These are phyloP conservation scores for Artemia franciscana DNA, from an alignment of 1,140 invertebrate species.

Conservation along the genomic window DNA sequence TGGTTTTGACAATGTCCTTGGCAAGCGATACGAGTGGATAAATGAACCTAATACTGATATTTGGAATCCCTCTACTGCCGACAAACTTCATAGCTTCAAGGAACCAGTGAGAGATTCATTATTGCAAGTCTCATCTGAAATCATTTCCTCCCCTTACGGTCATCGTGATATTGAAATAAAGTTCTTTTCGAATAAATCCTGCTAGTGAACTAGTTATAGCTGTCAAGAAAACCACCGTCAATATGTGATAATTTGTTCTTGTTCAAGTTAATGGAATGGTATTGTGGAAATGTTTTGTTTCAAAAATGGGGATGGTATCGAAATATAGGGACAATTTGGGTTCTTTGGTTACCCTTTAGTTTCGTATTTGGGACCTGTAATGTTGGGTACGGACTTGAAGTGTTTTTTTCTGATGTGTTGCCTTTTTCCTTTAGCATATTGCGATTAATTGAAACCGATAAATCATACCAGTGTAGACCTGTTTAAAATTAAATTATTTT, in stretches of 20 bases:
- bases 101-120: too few relatives aligned
- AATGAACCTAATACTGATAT: not conserved
- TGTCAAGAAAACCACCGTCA: not conserved
- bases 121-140: constrained; percentile 46
- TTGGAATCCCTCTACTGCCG: not conserved
- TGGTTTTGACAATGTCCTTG: constrained; percentile 18
- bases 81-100: too few relatives aligned
- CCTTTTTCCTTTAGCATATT: too few relatives aligned
- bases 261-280: not conserved
- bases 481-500: too few relatives aligned
- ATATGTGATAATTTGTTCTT: not conserved
- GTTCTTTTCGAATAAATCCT: constrained; percentile 23
- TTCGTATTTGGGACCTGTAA: too few relatives aligned
- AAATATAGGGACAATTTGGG: too few relatives aligned
- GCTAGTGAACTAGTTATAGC: not conserved
- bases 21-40: not conserved
- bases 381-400: too few relatives aligned
- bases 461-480: too few relatives aligned
- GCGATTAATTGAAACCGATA: too few relatives aligned
- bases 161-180: constrained; percentile 51
- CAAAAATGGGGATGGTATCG: too few relatives aligned
- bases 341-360: too few relatives aligned
- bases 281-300: not conserved
- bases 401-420: too few relatives aligned
- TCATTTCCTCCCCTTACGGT: constrained; percentile 43